Base-by-base conservation (phyloP, 2,797 vertebrate genomes). In the Siniperca obscura region DNA sequence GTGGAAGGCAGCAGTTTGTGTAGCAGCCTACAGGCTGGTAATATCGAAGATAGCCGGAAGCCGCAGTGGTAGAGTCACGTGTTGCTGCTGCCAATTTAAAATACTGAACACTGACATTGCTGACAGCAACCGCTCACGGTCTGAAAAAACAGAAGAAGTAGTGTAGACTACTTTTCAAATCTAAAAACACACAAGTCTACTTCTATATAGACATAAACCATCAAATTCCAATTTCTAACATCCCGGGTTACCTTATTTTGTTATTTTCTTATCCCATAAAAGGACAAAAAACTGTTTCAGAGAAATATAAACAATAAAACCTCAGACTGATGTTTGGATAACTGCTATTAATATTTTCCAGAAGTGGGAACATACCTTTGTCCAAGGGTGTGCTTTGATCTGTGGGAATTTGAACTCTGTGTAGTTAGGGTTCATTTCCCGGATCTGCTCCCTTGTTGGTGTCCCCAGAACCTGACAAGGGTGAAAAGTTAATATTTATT, bases 381-480 rank as follows among this genome's bases (percentile, higher is more conserved):
- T 97, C 97, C 97, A 98, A 74, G 97, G 97, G 87, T 98, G 97
- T 89, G 97, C 97, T 97, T 98, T 98, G 91, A 98, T 98, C 95
- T 98, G 97, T 81, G 97, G 97, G 86, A 98, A 98, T 92, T 98
- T 98, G 93, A 98, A 98, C 94, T 98, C 97, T 86, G 97, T 98
- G 90, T 98, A 98, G 92, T 98, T 98, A 19, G 97, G 97, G 93
- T 98, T 98, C 97, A 98, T 98, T 93, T 98, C 97, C 85, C 97
- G 93, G 86, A 98, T 98, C 93, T 98, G 97, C 94, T 98, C 97
- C 95, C 97, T 95, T 46, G 97, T 98, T 42, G 97, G 97, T 64
- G 97, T 98, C 87, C 97, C 97, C 92, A 98, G 92, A 93, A 98
- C 97, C 97, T 98, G 86, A 42, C 3, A 56, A n/a, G 44, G 4